A percentile compares a stretch with the other conserved stretches of the same genome.
Evolutionary conservation across 2,888 invertebrate genomes (phyloP).

Genomic region (Fragum whitleyi): DNA sequence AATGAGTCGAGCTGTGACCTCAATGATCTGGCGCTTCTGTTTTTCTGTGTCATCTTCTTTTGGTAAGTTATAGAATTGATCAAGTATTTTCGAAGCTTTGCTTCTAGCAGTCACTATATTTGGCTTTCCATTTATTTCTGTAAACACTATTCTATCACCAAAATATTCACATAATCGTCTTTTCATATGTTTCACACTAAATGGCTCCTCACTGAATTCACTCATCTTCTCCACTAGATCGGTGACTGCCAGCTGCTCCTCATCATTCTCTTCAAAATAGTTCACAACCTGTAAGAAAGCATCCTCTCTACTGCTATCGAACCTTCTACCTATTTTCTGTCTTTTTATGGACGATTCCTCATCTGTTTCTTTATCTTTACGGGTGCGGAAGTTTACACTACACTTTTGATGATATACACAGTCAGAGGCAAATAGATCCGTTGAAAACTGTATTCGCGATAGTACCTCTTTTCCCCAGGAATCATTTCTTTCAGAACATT

Average conservation of each 20-base stretch:
- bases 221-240: constrained; percentile 44
- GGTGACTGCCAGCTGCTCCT: constrained; percentile 45
- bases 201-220: constrained; percentile 27
- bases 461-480: constrained; percentile 37
- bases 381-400: constrained; percentile 59
- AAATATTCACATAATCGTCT: constrained; percentile 50
- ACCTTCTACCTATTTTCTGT: background rate
- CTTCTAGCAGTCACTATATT: constrained; percentile 59
- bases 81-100: constrained; percentile 43
- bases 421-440: constrained; percentile 66
- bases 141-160: constrained; percentile 61
- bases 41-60: constrained; percentile 33
- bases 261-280: constrained; percentile 43
- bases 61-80: constrained; percentile 40
- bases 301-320: constrained; percentile 7
- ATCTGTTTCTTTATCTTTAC: constrained; percentile 11
- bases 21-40: constrained; percentile 55
- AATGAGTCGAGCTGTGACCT: constrained; percentile 67
- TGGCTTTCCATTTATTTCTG: constrained; percentile 52
- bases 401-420: constrained; percentile 65
- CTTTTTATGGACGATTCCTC: background rate
- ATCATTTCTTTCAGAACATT: constrained; percentile 32
- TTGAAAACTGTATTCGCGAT: constrained; percentile 36
- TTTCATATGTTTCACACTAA: constrained; percentile 24
- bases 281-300: constrained; percentile 38